A percentile compares a stretch with the other conserved stretches of the same genome.
These are phyloP conservation scores for Syrmaticus mikado DNA, from an alignment of 2,113 vertebrate species.

Conservation along the genomic window DNA sequence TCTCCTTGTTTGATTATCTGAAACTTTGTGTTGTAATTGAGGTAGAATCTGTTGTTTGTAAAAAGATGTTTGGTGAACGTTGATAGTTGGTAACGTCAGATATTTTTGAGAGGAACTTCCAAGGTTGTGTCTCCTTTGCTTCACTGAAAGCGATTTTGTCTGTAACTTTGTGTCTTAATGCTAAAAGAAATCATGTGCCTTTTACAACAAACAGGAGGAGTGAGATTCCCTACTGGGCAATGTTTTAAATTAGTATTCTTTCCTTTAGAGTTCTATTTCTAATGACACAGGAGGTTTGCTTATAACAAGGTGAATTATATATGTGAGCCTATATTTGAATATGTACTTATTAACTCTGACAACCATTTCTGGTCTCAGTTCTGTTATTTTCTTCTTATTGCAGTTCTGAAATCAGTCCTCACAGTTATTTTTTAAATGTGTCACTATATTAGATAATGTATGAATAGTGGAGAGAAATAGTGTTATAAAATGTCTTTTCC, in stretches of 20 bases:
- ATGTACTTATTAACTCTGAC: not conserved
- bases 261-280: not conserved
- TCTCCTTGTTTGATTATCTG: not conserved
- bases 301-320: not conserved
- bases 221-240: not conserved
- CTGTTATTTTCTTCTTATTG: not conserved
- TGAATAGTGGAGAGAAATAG: not conserved
- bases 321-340: not conserved
- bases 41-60: not conserved
- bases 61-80: not conserved
- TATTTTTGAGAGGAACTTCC: not conserved
- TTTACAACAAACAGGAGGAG: not conserved
- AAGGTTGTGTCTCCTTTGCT: not conserved
- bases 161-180: not conserved
- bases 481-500: not conserved
- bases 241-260: not conserved
- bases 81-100: not conserved
- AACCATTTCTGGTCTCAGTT: not conserved
- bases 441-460: not conserved
- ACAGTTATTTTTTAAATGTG: not conserved
- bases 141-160: not conserved
- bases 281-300: not conserved
- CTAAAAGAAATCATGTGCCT: not conserved
- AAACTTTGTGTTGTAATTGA: not conserved
- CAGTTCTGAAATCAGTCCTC: not conserved